phyloP scores from a whole-genome alignment of 2,797 vertebrate species.

The Staurois parvus region DNA sequence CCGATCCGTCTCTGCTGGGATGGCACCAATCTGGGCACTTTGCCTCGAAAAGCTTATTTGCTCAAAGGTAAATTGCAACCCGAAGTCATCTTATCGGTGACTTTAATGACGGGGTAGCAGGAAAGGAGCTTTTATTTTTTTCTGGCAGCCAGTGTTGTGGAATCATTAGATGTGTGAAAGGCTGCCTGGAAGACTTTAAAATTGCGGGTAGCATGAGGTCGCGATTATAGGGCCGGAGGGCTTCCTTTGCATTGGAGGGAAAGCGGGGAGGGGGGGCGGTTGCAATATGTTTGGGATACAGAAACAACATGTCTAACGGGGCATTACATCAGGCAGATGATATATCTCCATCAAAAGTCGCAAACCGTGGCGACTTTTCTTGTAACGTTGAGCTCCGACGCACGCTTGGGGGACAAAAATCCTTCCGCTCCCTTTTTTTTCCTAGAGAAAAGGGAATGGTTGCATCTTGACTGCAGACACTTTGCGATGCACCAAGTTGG shows the following conservation, averaged over 20 bases:
- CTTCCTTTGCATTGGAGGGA: background rate
- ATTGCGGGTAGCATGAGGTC: no score
- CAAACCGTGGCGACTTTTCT: no score
- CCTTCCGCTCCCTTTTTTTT: no score
- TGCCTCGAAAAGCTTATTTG: slow-evolving; percentile 4
- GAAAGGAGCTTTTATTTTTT: background rate
- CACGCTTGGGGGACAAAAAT: no score
- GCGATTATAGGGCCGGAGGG: no score
- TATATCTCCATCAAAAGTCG: no score
- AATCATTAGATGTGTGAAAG: background rate
- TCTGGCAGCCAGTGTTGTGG: background rate
- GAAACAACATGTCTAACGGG: background rate
- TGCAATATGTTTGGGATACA: slow-evolving; percentile 18
- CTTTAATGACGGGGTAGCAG: slow-evolving; percentile 4
- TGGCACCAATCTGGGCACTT: background rate
- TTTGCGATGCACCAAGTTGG: no score
- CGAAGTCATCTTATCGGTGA: slow-evolving; percentile 39
- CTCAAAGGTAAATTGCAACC: slow-evolving; percentile 39
- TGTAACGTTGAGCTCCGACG: no score
- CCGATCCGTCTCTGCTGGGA: no score
- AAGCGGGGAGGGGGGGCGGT: background rate
- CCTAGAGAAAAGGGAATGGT: no score
- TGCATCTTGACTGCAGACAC: no score
- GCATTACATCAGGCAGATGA: no score
- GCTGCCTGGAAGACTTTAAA: background rate